These are phyloP conservation scores for Drosophila hawaiiensis DNA, from an alignment of 2,888 invertebrate genomes.

Conservation along the genomic window DNA sequence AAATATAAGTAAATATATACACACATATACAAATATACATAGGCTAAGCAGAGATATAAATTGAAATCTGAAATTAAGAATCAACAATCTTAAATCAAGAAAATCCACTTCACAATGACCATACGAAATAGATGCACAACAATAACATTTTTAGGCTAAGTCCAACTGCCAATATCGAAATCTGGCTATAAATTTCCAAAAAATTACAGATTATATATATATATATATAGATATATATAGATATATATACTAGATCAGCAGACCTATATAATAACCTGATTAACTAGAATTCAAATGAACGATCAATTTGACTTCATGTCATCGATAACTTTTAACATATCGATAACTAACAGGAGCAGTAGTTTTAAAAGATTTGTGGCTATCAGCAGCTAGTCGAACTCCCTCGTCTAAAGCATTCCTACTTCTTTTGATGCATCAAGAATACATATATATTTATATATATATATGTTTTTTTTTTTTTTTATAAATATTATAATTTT, in stretches of 20 bases:
- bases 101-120: not conserved
- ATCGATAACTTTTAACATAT: not conserved
- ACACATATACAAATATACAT: not conserved
- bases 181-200: not conserved
- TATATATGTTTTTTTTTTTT: too few relatives aligned
- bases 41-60: not conserved
- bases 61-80: slow-evolving; percentile 2
- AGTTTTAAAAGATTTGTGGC: not conserved
- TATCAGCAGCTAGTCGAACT: not conserved
- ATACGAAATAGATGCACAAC: not conserved
- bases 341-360: not conserved
- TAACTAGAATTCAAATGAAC: not conserved
- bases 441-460: not conserved
- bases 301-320: not conserved
- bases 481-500: not conserved
- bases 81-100: not conserved
- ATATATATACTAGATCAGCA: not conserved
- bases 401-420: not conserved
- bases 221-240: not conserved
- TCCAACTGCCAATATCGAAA: not conserved
- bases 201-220: not conserved
- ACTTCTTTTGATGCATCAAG: not conserved
- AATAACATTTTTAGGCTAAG: not conserved
- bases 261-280: not conserved
- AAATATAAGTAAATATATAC: not conserved